phyloP scores from a whole-genome alignment of 2,797 vertebrate species.

The Okamejei kenojei region DNA sequence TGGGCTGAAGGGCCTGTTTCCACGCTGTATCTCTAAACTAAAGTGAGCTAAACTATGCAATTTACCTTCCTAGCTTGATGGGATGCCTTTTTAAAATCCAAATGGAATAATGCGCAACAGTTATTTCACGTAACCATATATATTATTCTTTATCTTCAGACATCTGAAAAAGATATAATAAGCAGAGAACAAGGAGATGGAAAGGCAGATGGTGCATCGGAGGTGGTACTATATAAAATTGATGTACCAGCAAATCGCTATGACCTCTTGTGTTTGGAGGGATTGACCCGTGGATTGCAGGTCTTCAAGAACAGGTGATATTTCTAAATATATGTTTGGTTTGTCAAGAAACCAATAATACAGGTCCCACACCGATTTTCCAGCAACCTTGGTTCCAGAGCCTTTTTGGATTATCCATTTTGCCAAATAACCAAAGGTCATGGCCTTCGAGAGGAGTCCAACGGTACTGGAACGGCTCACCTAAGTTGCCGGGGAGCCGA shows the following conservation, averaged over 20 bases:
- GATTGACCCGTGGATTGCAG: conserved; percentile 84
- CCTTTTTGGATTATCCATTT: too few species aligned
- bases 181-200: conserved; percentile 80
- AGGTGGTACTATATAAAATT: conserved; percentile 84
- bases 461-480: too few species aligned
- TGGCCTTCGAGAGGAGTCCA: too few species aligned
- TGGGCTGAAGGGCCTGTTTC: too few species aligned
- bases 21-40: too few species aligned
- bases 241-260: conserved; percentile 96
- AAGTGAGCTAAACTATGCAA: too few species aligned
- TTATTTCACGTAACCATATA: background rate
- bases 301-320: conserved; percentile 88
- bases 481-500: too few species aligned
- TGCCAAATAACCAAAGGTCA: too few species aligned
- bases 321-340: background rate
- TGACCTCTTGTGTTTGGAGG: conserved; percentile 93
- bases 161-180: conserved; percentile 88
- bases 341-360: background rate
- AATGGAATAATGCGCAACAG: background rate
- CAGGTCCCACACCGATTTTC: too few species aligned
- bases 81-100: background rate
- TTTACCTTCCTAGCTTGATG: background rate
- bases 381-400: too few species aligned
- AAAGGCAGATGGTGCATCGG: conserved; percentile 81
- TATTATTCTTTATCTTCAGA: conserved; percentile 59